Evolutionary conservation across 2,113 vertebrate genomes (phyloP).

Genomic region (Pterocles burchelli): DNA sequence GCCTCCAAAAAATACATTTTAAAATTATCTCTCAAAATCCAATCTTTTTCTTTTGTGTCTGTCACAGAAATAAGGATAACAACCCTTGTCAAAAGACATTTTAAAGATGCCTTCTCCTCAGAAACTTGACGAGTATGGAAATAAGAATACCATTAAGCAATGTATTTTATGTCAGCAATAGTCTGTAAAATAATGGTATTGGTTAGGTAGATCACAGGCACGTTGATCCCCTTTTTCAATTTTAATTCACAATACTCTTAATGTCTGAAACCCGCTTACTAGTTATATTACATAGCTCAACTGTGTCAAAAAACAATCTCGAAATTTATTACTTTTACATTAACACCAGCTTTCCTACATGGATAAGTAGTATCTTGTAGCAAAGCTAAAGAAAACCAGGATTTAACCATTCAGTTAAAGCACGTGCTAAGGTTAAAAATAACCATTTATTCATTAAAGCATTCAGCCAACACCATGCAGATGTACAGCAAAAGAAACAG

Average conservation of each 20-base stretch:
- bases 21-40: background rate
- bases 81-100: background rate
- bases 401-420: background rate
- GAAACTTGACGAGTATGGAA: background rate
- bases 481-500: background rate
- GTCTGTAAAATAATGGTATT: background rate
- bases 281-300: background rate
- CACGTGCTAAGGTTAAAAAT: background rate
- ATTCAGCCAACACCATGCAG: background rate
- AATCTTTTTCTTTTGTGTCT: background rate
- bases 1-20: background rate
- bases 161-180: background rate
- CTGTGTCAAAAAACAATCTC: background rate
- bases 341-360: background rate
- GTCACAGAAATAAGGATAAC: background rate
- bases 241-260: background rate
- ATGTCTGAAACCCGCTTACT: background rate
- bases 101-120: background rate
- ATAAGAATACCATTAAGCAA: background rate
- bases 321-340: background rate
- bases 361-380: background rate
- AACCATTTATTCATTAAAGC: background rate
- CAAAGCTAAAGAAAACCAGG: background rate
- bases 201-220: background rate
- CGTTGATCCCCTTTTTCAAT: background rate